Conservation (phyloP, 1,140 invertebrate genomes). For the Pachyrhynchus sulphureomaculatus region DNA sequence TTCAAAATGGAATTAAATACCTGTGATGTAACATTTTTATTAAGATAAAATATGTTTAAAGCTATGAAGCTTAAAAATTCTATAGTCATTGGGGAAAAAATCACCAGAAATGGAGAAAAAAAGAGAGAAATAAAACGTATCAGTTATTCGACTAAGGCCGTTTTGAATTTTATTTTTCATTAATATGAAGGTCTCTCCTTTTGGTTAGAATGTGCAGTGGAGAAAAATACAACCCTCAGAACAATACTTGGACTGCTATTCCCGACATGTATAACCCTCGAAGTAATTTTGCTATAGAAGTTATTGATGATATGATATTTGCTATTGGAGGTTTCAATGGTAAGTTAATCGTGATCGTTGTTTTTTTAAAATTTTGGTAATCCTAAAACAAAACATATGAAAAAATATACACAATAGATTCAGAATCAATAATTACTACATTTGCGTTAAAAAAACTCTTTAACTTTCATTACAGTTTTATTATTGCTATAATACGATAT, state of each 20-base stretch:
- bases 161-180: neutral
- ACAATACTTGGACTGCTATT: slow-evolving; percentile 65
- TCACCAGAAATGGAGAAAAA: too few relatives aligned
- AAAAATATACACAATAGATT: neutral
- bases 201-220: slow-evolving; percentile 62
- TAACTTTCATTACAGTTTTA: too few relatives aligned
- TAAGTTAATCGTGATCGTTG: slow-evolving; percentile 1
- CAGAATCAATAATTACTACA: too few relatives aligned
- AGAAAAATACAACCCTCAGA: slow-evolving; percentile 72
- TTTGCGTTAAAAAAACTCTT: too few relatives aligned
- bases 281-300: slow-evolving; percentile 81
- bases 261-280: slow-evolving; percentile 80
- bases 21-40: too few relatives aligned
- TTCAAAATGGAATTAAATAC: too few relatives aligned
- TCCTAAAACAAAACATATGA: neutral
- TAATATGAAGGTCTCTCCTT: neutral
- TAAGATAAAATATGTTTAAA: too few relatives aligned
- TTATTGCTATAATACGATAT: too few relatives aligned
- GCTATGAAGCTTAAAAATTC: too few relatives aligned
- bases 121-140: too few relatives aligned
- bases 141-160: too few relatives aligned
- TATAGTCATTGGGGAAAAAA: too few relatives aligned
- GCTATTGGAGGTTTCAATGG: slow-evolving; percentile 84
- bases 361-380: neutral
- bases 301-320: slow-evolving; percentile 78